Evolutionary conservation across 1,140 invertebrate species (phyloP), one percentile per base, ranked within the genome.

Genomic region (Euwallacea fornicatus): DNA sequence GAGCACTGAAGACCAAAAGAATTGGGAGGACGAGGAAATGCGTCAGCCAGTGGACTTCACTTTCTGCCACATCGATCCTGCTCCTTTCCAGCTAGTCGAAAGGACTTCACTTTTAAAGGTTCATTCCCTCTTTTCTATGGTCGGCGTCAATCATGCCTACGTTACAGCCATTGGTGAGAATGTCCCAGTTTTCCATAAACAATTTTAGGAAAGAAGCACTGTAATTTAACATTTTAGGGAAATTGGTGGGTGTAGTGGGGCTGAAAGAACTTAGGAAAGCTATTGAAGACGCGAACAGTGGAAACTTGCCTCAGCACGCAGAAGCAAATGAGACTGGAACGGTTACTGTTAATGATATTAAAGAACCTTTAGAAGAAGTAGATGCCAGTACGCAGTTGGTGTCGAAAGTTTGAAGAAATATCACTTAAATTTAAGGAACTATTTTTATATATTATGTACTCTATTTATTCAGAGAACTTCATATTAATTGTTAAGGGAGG

Each of bases 11-110:
- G 94, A 96, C 76, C 94, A 95, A 77, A 90, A 93, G 75, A 86
- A 87, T 63, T 98, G 96, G 96, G 95, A 98, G 82, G 89, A 94
- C 74, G 89, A 91, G 67, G 93, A 97, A 83, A 92, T 98, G 88
- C 83, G 86, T 0, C 85, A 88, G 60, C 87, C 90, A 21, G 93
- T 98, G 1, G 91, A 97, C 81, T 95, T 98, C 81, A 89, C 89
- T 60, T 87, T 89, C 42, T 94, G 93, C 77, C 93, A 96, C 76
- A 43, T 99, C 71, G 98, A 99, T 83, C 95, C 97, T 2, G 95
- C 97, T 13, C 98, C 98, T n/a, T 99, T 99, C 83, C 98, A 99
- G 81, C 85, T 99, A 0, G 97, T 99, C 2, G 95, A 97, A 79
- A 90, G 93, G 77, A 98, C 97, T 0, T 97, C 96, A 0, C 84